These are phyloP conservation scores for Reticulitermes speratus DNA, from an alignment of 1,140 invertebrate genomes.

Conservation along the genomic window DNA sequence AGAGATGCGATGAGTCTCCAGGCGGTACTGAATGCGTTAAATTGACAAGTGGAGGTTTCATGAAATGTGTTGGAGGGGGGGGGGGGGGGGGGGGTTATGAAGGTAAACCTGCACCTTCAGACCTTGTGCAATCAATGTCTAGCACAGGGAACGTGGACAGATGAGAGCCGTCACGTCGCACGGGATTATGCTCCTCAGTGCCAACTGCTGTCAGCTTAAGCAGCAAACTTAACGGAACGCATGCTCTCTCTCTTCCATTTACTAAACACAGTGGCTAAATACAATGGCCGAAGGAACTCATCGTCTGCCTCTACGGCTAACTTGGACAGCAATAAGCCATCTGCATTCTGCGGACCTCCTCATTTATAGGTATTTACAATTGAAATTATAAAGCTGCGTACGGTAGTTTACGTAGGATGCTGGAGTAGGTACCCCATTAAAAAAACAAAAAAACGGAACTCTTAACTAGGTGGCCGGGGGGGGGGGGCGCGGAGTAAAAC, in stretches of 20 bases:
- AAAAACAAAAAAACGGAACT: too few relatives aligned
- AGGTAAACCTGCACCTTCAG: slow-evolving; percentile 21
- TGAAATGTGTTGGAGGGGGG: neutral
- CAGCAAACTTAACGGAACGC: neutral
- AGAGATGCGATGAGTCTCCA: too few relatives aligned
- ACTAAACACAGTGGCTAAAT: neutral
- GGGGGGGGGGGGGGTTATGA: neutral
- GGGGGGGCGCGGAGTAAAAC: too few relatives aligned
- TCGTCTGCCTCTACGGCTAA: neutral
- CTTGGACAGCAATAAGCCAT: neutral
- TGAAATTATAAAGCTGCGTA: too few relatives aligned
- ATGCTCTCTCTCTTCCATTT: neutral
- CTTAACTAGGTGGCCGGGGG: too few relatives aligned
- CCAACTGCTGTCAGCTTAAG: neutral
- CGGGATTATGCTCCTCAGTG: neutral
- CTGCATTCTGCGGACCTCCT: too few relatives aligned
- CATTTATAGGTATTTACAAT: too few relatives aligned
- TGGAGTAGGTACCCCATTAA: too few relatives aligned
- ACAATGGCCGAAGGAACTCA: too few relatives aligned
- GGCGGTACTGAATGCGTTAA: too few relatives aligned
- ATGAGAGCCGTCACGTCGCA: slow-evolving; percentile 20
- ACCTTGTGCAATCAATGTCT: slow-evolving; percentile 26
- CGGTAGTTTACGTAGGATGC: too few relatives aligned
- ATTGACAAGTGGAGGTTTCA: neutral
- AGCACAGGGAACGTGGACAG: slow-evolving; percentile 22